Conservation (phyloP, 2,888 invertebrate genomes). For the Holacanthella duospinosa region DNA sequence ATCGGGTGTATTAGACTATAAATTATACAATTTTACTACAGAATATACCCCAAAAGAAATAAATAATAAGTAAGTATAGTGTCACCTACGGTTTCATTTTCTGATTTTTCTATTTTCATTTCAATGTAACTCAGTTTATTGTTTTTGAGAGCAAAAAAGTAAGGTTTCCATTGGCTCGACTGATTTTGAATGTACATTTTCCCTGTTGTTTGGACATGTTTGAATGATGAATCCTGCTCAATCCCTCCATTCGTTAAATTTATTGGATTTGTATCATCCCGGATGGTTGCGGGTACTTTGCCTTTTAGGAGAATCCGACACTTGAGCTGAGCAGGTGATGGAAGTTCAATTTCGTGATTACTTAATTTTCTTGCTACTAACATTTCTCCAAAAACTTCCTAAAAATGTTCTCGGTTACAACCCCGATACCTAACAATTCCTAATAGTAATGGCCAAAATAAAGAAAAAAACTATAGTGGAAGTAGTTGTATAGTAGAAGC, state of each 20-base stretch:
- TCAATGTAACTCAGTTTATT: constrained; percentile 30
- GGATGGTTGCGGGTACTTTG: not conserved
- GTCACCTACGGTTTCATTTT: not conserved
- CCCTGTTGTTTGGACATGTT: constrained; percentile 30
- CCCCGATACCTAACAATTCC: not conserved
- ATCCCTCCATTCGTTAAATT: not conserved
- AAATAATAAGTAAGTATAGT: not conserved
- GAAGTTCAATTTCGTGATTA: constrained; percentile 63
- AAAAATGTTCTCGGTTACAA: constrained; percentile 34
- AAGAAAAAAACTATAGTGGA: not conserved
- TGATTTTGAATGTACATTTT: constrained; percentile 30
- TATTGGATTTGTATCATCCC: not conserved
- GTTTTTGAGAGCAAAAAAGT: constrained; percentile 28
- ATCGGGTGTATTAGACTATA: not conserved
- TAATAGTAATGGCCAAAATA: not conserved
- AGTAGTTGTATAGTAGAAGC: too few relatives aligned
- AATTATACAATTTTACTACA: too few relatives aligned
- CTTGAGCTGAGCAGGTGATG: constrained; percentile 62
- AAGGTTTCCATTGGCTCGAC: constrained; percentile 19
- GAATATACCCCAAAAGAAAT: too few relatives aligned
- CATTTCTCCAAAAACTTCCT: constrained; percentile 76
- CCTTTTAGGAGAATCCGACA: constrained; percentile 27
- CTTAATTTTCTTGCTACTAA: constrained; percentile 64
- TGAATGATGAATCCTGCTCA: not conserved
- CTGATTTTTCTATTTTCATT: constrained; percentile 16